A percentile compares a stretch with the other conserved stretches of the same genome.
Evolutionary conservation across 2,113 vertebrate genomes (phyloP).

Genomic region (Oryzias melastigma): DNA sequence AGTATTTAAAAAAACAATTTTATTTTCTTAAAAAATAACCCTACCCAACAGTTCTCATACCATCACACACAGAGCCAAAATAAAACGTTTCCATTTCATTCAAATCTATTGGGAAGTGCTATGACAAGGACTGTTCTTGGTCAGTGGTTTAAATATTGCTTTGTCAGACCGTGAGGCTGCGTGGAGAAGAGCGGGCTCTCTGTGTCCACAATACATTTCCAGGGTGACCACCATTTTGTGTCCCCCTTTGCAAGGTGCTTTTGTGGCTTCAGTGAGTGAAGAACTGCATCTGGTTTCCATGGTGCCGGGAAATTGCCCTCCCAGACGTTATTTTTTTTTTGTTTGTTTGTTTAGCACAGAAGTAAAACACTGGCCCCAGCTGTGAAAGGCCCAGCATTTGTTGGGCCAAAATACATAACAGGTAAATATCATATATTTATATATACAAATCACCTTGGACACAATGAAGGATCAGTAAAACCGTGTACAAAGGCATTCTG

Average conservation of each 20-base stretch:
- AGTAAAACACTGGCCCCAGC: conserved; percentile 44
- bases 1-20: conserved; percentile 78
- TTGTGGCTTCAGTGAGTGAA: conserved; percentile 75
- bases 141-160: conserved; percentile 82
- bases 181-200: conserved; percentile 58
- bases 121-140: conserved; percentile 75
- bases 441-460: conserved; percentile 77
- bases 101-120: conserved; percentile 80
- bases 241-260: conserved; percentile 67
- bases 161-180: conserved; percentile 73
- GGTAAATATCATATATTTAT: conserved; percentile 75
- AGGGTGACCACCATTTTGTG: conserved; percentile 53
- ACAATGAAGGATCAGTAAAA: conserved; percentile 74
- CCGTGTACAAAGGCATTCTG: conserved; percentile 73
- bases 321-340: conserved; percentile 13
- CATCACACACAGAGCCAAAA: conserved; percentile 79
- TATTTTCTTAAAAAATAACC: conserved; percentile 83
- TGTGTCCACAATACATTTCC: conserved; percentile 63
- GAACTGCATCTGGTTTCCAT: conserved; percentile 77
- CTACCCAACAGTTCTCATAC: conserved; percentile 76
- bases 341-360: conserved; percentile 44
- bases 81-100: conserved; percentile 73
- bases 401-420: conserved; percentile 71
- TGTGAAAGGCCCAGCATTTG: conserved; percentile 62
- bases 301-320: conserved; percentile 46